Percentiles rank a stretch among this genome's conserved stretches.
Evolutionary conservation across 2,888 invertebrate species (phyloP).

Genomic region (Drosophila vallismaia): DNA sequence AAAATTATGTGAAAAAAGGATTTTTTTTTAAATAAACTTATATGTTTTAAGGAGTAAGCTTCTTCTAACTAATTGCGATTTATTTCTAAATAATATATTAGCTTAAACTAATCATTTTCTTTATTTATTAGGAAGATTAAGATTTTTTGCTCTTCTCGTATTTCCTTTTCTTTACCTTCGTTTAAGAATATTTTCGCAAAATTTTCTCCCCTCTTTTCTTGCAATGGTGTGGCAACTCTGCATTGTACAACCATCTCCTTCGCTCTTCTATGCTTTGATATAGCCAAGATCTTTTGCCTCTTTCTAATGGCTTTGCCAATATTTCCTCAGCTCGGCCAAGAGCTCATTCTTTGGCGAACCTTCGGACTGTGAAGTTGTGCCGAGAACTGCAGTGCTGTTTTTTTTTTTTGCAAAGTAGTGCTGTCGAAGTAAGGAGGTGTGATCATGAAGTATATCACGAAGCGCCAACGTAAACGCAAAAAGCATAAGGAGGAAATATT

Average conservation of each 20-base stretch:
- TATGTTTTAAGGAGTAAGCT: too few relatives aligned
- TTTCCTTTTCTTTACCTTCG: background rate
- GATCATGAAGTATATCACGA: slow-evolving; percentile 41
- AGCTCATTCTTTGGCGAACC: background rate
- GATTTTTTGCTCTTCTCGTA: background rate
- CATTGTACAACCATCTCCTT: background rate
- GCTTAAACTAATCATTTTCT: too few relatives aligned
- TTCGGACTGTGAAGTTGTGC: background rate
- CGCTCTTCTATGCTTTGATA: background rate
- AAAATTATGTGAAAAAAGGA: background rate
- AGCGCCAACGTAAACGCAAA: slow-evolving; percentile 49
- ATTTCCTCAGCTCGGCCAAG: background rate
- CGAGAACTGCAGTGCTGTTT: too few relatives aligned
- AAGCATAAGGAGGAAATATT: slow-evolving; percentile 2
- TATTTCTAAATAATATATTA: too few relatives aligned
- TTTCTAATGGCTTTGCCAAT: background rate
- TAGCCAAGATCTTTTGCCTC: background rate
- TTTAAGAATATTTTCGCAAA: too few relatives aligned
- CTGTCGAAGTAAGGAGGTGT: background rate
- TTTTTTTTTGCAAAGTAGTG: too few relatives aligned
- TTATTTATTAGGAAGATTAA: too few relatives aligned
- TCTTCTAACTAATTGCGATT: too few relatives aligned
- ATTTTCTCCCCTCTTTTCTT: background rate
- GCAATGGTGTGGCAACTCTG: background rate
- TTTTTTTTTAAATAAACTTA: too few relatives aligned